Conservation (phyloP, 2,797 vertebrate species). For the Pelobates cultripes region DNA sequence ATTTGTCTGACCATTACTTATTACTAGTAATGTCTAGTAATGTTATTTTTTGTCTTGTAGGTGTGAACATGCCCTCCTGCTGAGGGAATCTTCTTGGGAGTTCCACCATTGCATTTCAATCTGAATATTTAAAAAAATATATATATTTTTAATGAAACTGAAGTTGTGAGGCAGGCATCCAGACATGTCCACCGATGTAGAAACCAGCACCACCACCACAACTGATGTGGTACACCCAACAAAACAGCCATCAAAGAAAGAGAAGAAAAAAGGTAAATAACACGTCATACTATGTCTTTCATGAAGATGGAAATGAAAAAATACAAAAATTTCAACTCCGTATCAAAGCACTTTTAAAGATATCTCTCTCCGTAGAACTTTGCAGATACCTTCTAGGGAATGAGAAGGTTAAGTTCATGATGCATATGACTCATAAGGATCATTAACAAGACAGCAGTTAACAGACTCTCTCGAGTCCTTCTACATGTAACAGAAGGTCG, state of each 20-base stretch:
- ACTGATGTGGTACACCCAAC: slow-evolving; percentile 70
- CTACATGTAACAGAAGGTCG: too few species aligned
- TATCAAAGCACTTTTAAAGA: too few species aligned
- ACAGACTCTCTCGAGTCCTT: too few species aligned
- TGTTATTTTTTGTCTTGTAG: slow-evolving; percentile 34
- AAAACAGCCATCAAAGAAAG: slow-evolving; percentile 82
- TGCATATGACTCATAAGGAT: too few species aligned
- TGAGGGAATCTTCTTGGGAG: slow-evolving; percentile 6
- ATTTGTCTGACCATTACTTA: background rate
- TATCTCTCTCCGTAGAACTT: too few species aligned
- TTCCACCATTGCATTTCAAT: background rate
- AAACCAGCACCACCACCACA: slow-evolving; percentile 67
- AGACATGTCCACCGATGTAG: slow-evolving; percentile 87
- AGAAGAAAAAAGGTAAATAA: slow-evolving; percentile 88
- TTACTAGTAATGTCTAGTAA: background rate
- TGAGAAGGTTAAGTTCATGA: too few species aligned
- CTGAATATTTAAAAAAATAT: background rate
- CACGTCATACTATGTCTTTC: background rate
- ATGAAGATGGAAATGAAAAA: too few species aligned
- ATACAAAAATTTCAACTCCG: too few species aligned
- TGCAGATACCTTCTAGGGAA: too few species aligned
- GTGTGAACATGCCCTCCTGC: slow-evolving; percentile 26
- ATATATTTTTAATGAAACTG: slow-evolving; percentile 42
- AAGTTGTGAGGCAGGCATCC: slow-evolving; percentile 60
- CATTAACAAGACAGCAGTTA: too few species aligned